Percentiles rank a stretch among this genome's conserved stretches.
Evolutionary conservation across 2,888 invertebrate species (phyloP).

Genomic region (Melinaea marsaeus): DNA sequence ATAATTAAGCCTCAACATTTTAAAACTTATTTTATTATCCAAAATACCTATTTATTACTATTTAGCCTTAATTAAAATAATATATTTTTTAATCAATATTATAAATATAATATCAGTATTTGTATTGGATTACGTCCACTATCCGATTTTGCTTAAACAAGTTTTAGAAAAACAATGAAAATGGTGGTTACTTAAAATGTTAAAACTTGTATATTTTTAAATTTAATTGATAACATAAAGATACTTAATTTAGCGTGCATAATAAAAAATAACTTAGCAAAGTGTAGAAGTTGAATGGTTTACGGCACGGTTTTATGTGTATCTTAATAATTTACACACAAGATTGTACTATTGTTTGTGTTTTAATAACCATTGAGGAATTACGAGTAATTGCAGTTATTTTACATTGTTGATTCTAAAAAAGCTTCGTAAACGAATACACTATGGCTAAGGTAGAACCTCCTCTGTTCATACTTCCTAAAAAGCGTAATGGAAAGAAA

Average conservation of each 20-base stretch:
- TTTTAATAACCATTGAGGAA: too few relatives aligned
- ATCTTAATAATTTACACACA: too few relatives aligned
- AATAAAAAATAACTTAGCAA: not conserved
- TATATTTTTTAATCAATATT: not conserved
- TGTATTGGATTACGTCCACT: not conserved
- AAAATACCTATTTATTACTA: not conserved
- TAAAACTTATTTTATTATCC: not conserved
- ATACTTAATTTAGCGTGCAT: not conserved
- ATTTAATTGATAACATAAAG: constrained; percentile 2
- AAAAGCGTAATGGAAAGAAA: constrained; percentile 78
- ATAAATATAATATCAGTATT: not conserved
- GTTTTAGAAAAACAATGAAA: constrained; percentile 21
- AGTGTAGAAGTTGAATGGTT: not conserved
- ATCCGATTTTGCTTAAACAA: constrained; percentile 18
- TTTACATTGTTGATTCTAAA: not conserved
- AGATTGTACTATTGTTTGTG: too few relatives aligned
- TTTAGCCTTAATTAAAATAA: not conserved
- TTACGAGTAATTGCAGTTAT: too few relatives aligned
- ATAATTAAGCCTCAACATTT: not conserved
- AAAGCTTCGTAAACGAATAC: not conserved
- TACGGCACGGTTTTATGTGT: too few relatives aligned
- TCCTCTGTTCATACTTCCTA: constrained; percentile 78
- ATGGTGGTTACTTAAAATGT: constrained; percentile 24
- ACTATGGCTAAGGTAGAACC: constrained; percentile 67
- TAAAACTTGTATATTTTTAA: constrained; percentile 8